These are phyloP conservation scores for Tillus elongatus DNA, from an alignment of 2,888 invertebrate species.

Conservation along the genomic window DNA sequence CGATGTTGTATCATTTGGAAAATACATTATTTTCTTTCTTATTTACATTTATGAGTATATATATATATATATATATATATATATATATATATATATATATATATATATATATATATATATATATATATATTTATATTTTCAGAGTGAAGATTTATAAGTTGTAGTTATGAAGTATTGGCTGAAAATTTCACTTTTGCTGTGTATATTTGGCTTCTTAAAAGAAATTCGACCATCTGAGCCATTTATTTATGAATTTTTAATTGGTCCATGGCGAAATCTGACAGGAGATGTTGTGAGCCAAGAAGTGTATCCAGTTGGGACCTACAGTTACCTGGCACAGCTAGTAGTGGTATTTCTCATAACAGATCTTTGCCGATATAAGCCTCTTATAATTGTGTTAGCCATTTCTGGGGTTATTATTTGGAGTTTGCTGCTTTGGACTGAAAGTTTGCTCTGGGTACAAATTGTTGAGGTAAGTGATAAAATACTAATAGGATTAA, in stretches of 20 bases:
- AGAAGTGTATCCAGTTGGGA: slow-evolving; percentile 77
- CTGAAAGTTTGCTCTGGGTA: slow-evolving; percentile 10
- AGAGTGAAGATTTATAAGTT: too few species aligned
- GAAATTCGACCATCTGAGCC: slow-evolving; percentile 84
- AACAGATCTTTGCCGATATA: slow-evolving; percentile 13
- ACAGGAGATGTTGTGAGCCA: slow-evolving; percentile 63
- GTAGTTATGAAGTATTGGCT: slow-evolving; percentile 14
- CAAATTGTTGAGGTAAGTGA: slow-evolving; percentile 13
- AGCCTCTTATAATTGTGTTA: slow-evolving; percentile 11
- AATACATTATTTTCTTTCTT: too few species aligned
- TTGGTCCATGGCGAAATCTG: slow-evolving; percentile 64
- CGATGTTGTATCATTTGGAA: too few species aligned
- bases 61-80: too few species aligned
- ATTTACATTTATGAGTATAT: too few species aligned
- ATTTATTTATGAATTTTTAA: slow-evolving; percentile 69
- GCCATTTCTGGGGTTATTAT: slow-evolving; percentile 12
- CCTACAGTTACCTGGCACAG: slow-evolving; percentile 72
- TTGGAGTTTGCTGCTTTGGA: slow-evolving; percentile 12
- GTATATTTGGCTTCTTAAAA: slow-evolving; percentile 71
- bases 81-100: too few species aligned
- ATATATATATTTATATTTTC: too few species aligned
- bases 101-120: too few species aligned
- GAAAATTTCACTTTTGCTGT: slow-evolving; percentile 12
- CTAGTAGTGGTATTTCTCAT: slow-evolving; percentile 42
- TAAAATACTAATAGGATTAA: too few species aligned